Base-by-base conservation (phyloP, 2,888 invertebrate genomes). In the Trissolcus brochymenae region DNA sequence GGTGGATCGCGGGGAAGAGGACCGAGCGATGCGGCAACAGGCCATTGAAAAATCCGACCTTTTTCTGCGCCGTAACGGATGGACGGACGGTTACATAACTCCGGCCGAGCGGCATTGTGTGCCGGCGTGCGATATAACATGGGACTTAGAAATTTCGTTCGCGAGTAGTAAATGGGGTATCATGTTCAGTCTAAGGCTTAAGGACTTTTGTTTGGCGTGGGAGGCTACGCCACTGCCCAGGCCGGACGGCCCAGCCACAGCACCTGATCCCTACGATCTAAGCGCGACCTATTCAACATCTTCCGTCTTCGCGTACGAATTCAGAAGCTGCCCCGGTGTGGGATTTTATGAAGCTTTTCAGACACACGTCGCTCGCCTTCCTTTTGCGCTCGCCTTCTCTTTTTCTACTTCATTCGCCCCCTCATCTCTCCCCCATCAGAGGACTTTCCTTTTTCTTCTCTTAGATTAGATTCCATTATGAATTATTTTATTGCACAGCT, bases 121-220 rank as follows among this genome's bases (percentile, higher is more conserved):
- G 41, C 57, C 79, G 73, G 54, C 70, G 81, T 77, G 80, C 76
- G 73, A 74, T 79, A 76, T 81, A 76, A 79, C 66, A 77, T 77
- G 80, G 83, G 84, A 85, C 86, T 87, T 85, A 83, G 84, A 88
- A 87, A 87, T 88, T 87, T 87, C 85, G 86, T 87, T 85, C 84
- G 84, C 84, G 82, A 84, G 84, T 84, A 82, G 86, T 88, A 88
- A 87, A 88, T 87, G 86, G 88, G 88, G 86, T 88, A 88, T 88
- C 88, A 88, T 88, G 88, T 88, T 88, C 88, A 87, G 86, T 84
- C 87, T 85, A 85, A 87, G 87, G 87, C 87, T 88, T 88, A 88
- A 86, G 85, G 87, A 88, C 88, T 88, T 88, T 88, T 88, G 88
- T 89, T 87, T 86, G 88, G 88, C 88, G 88, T 88, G 88, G 88